Conservation (phyloP, 2,888 invertebrate species). For the Nemotelus nigrinus region DNA sequence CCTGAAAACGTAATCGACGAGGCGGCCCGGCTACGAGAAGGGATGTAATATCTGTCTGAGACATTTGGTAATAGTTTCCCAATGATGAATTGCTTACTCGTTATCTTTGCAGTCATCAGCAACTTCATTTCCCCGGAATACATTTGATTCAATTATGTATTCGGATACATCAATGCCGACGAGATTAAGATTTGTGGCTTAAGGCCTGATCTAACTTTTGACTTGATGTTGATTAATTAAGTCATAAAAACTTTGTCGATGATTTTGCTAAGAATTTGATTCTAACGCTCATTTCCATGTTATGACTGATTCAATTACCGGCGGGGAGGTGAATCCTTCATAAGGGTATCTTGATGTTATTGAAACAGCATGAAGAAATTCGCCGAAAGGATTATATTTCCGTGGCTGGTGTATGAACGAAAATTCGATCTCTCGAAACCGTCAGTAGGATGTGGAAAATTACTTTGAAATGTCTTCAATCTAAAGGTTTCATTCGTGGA, state of each 20-base stretch:
- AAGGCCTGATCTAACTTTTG: neutral
- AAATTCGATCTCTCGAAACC: too few relatives aligned
- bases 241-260: neutral
- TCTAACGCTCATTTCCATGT: neutral
- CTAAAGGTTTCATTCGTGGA: too few relatives aligned
- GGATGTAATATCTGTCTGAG: neutral
- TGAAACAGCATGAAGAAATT: too few relatives aligned
- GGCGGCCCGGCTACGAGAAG: neutral
- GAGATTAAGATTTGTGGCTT: neutral
- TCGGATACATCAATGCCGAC: neutral
- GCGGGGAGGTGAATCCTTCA: too few relatives aligned
- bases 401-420: too few relatives aligned
- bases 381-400: too few relatives aligned
- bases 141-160: slow-evolving; percentile 32
- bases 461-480: too few relatives aligned
- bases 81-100: slow-evolving; percentile 22
- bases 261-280: slow-evolving; percentile 7
- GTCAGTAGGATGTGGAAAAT: too few relatives aligned
- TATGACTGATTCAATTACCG: neutral
- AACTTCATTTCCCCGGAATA: neutral
- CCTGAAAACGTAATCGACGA: neutral
- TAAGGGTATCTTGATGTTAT: too few relatives aligned
- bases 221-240: slow-evolving; percentile 28
- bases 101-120: slow-evolving; percentile 2
- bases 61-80: slow-evolving; percentile 19